These are phyloP conservation scores for Tetramorium bicarinatum DNA, from an alignment of 2,888 invertebrate genomes.

Conservation along the genomic window DNA sequence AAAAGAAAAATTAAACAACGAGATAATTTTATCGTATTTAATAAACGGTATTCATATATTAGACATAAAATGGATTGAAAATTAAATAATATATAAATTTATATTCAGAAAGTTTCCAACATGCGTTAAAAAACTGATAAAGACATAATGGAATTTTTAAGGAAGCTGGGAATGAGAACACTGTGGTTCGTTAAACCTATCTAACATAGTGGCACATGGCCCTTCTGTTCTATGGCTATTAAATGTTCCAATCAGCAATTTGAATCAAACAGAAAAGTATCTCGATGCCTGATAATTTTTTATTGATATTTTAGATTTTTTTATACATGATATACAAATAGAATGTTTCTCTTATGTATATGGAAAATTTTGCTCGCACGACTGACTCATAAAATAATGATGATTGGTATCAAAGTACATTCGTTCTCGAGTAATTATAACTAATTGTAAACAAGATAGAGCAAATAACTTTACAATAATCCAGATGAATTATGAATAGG, in stretches of 20 bases:
- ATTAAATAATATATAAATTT: background rate
- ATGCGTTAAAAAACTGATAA: background rate
- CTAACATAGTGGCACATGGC: slow-evolving; percentile 62
- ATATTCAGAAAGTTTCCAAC: background rate
- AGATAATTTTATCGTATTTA: background rate
- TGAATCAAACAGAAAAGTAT: slow-evolving; percentile 48
- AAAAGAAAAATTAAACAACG: background rate
- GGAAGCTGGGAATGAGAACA: background rate
- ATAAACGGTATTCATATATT: background rate
- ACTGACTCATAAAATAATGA: slow-evolving; percentile 20
- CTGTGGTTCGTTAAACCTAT: background rate
- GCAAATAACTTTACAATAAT: background rate
- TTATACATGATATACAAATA: background rate
- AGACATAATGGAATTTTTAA: slow-evolving; percentile 15
- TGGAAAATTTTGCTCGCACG: slow-evolving; percentile 21
- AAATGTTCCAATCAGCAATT: slow-evolving; percentile 55
- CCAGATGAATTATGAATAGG: background rate
- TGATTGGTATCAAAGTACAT: background rate
- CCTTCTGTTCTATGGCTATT: slow-evolving; percentile 58
- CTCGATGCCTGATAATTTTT: slow-evolving; percentile 33
- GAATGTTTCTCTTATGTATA: background rate
- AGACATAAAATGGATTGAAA: background rate
- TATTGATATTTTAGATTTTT: slow-evolving; percentile 8
- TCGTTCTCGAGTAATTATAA: background rate
- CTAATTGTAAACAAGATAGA: background rate